These are phyloP conservation scores for Ptychobarbus kaznakovi DNA, from an alignment of 2,797 vertebrate species.

Conservation along the genomic window DNA sequence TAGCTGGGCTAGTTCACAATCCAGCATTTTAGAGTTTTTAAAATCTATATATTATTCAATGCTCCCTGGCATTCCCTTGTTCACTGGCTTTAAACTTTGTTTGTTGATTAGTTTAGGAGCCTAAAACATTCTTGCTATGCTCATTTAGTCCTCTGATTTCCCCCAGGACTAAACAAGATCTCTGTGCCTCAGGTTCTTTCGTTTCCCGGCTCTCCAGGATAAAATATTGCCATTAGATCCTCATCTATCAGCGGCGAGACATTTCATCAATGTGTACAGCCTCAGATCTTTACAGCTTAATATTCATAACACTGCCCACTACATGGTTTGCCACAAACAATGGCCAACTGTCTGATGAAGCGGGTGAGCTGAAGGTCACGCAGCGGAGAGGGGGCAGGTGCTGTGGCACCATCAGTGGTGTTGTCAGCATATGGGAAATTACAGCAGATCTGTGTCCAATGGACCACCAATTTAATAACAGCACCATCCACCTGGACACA, in stretches of 20 bases:
- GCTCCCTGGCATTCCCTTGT: background rate
- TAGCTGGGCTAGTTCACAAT: conserved; percentile 27
- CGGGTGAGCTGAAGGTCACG: conserved; percentile 49
- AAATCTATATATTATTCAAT: background rate
- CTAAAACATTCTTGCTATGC: conserved; percentile 6
- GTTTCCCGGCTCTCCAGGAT: conserved; percentile 4
- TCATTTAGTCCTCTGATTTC: conserved; percentile 37
- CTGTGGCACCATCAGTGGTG: conserved; percentile 2
- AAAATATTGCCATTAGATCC: conserved; percentile 12
- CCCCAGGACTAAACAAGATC: conserved; percentile 18
- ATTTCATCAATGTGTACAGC: conserved; percentile 23
- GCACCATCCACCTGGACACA: conserved; percentile 16
- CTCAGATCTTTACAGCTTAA: conserved; percentile 23
- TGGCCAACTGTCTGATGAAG: conserved; percentile 31
- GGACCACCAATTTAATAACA: conserved; percentile 21
- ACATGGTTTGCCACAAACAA: conserved; percentile 16
- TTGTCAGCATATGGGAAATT: conserved; percentile 66
- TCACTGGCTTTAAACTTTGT: conserved; percentile 16
- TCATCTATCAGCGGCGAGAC: conserved; percentile 15
- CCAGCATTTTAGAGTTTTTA: conserved; percentile 32
- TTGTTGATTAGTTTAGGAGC: conserved; percentile 10
- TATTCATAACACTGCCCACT: conserved; percentile 19
- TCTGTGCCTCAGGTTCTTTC: conserved; percentile 16
- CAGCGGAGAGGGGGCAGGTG: background rate
- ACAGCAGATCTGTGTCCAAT: conserved; percentile 50